Conservation (phyloP, 2,888 invertebrate genomes). For the Nebria brevicollis region DNA sequence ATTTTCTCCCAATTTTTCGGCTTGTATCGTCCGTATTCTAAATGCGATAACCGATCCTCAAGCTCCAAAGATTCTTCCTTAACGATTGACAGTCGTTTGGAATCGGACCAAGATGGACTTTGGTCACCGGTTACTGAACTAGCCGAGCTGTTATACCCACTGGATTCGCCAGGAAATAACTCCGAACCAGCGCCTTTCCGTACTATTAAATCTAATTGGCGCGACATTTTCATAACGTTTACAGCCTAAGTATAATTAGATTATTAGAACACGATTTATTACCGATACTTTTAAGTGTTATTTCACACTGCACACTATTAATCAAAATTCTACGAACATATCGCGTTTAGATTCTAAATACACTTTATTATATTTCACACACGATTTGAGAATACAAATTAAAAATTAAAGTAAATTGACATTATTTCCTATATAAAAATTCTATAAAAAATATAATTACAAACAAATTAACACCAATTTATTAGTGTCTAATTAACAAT, state of each 20-base stretch:
- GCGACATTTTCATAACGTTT: constrained; percentile 80
- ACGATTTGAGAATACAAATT: too few relatives aligned
- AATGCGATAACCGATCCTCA: constrained; percentile 64
- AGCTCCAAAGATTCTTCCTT: constrained; percentile 75
- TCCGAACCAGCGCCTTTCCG: constrained; percentile 83
- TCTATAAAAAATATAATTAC: too few relatives aligned
- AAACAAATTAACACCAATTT: too few relatives aligned
- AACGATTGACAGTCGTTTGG: constrained; percentile 76
- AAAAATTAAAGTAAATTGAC: too few relatives aligned
- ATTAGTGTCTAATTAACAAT: too few relatives aligned
- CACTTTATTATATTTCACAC: too few relatives aligned
- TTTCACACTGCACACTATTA: too few relatives aligned
- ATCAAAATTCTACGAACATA: too few relatives aligned
- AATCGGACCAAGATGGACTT: constrained; percentile 74
- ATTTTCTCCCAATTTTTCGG: constrained; percentile 71
- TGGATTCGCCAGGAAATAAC: constrained; percentile 83
- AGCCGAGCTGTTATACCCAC: constrained; percentile 86
- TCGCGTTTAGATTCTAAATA: too few relatives aligned
- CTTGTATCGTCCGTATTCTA: constrained; percentile 59
- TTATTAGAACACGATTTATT: constrained; percentile 50
- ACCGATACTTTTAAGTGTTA: neutral
- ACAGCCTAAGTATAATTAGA: constrained; percentile 70
- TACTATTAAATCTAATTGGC: constrained; percentile 79
- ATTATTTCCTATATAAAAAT: too few relatives aligned
- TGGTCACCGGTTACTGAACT: constrained; percentile 82